Percentiles rank a stretch among this genome's conserved stretches.
Conservation (phyloP, 2,888 invertebrate species). For the Zele albiditarsus region DNA sequence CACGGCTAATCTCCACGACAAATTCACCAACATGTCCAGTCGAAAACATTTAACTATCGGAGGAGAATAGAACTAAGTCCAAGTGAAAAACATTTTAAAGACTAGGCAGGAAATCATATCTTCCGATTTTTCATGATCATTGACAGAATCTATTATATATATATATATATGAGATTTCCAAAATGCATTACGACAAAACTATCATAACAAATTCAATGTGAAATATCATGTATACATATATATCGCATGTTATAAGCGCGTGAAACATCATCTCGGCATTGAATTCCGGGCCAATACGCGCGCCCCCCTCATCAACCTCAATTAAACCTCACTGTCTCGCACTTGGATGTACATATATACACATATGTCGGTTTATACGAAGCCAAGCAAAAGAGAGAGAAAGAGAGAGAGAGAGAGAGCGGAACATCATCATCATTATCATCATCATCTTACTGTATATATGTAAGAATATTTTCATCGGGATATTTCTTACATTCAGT, state of each 20-base stretch:
- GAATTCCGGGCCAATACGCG: conserved; percentile 73
- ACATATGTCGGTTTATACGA: background rate
- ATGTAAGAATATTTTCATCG: conserved; percentile 40
- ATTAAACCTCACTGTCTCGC: conserved; percentile 67
- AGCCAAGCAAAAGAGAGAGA: background rate
- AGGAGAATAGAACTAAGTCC: background rate
- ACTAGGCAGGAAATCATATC: conserved; percentile 15
- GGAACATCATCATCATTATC: too few relatives aligned
- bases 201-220: too few relatives aligned
- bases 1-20: conserved; percentile 40
- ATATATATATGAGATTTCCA: background rate
- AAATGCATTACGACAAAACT: too few relatives aligned
- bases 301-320: conserved; percentile 73
- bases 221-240: too few relatives aligned
- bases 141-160: background rate
- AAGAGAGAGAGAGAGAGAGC: too few relatives aligned
- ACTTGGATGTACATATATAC: conserved; percentile 53
- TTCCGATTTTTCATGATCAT: background rate
- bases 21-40: conserved; percentile 40
- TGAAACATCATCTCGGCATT: conserved; percentile 70
- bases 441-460: background rate
- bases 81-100: background rate
- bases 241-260: too few relatives aligned
- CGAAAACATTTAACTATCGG: background rate
- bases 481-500: background rate